Evolutionary conservation across 2,797 vertebrate genomes (phyloP).

Genomic region (Etheostoma perlongum): DNA sequence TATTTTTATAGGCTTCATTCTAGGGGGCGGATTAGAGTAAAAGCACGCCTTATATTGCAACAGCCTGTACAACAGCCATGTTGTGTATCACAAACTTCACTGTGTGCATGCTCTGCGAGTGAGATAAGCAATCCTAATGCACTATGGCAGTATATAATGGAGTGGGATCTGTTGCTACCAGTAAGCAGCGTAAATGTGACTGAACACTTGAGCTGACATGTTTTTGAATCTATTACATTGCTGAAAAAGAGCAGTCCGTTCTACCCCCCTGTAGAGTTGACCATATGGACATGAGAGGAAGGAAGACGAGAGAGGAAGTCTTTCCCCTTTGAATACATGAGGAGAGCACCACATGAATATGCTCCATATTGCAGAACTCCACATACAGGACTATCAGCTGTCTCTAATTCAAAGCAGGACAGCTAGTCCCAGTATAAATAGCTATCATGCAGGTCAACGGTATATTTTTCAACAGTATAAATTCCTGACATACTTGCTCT

Average conservation of each 20-base stretch:
- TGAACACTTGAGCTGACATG: slow-evolving; percentile 4
- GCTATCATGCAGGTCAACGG: slow-evolving; percentile 20
- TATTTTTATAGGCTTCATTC: slow-evolving; percentile 46
- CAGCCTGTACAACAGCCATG: slow-evolving; percentile 40
- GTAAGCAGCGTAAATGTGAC: slow-evolving; percentile 22
- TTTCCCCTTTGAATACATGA: slow-evolving; percentile 65
- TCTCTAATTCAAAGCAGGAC: slow-evolving; percentile 61
- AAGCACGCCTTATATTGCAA: slow-evolving; percentile 27
- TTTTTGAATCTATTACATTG: slow-evolving; percentile 46
- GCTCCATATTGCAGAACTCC: slow-evolving; percentile 63
- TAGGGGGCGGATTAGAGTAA: not conserved
- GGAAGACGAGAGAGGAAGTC: slow-evolving; percentile 54
- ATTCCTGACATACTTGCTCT: slow-evolving; percentile 53
- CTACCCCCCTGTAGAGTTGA: slow-evolving; percentile 57
- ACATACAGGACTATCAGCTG: slow-evolving; percentile 64
- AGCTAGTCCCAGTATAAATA: slow-evolving; percentile 45
- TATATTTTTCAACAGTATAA: slow-evolving; percentile 21
- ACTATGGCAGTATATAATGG: slow-evolving; percentile 54
- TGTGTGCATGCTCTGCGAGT: slow-evolving; percentile 58
- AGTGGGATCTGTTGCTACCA: slow-evolving; percentile 37
- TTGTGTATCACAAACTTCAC: slow-evolving; percentile 48
- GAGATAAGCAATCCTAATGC: slow-evolving; percentile 61
- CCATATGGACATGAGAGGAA: slow-evolving; percentile 71
- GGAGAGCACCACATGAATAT: slow-evolving; percentile 50
- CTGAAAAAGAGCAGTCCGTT: slow-evolving; percentile 35